Evolutionary conservation across 2,113 vertebrate species (phyloP), one percentile per base, ranked within the genome.

Genomic region (Pluvialis apricaria): DNA sequence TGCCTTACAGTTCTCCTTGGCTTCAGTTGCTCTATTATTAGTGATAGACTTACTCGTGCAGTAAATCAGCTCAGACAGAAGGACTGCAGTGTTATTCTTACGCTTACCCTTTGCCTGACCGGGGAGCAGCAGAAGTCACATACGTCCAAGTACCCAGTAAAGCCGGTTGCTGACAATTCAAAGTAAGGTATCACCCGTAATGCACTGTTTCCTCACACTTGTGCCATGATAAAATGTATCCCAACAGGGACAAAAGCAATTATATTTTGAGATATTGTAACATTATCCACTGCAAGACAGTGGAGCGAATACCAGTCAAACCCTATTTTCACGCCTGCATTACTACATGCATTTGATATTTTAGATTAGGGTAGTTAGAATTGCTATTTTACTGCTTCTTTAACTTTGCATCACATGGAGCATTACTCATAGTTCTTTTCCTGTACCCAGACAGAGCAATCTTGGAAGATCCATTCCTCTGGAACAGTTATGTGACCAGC

Each of bases 51-150:
- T 77, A 61, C 61, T 66, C 15, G 34, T 51, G 42, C 82, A 87
- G 80, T 78, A 93, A 95, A 95, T 96, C 86, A 96, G 77, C 58
- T 96, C 66, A 86, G 82, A 60, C 73, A 86, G 76, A 44, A 91
- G 86, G 68, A 61, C 60, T n/a, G 32, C 60, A 21, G 51, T n/a
- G 44, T 62, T 82, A 58, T 79, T 71, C 54, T 87, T 77, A 36
- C 11, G 1, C 29, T 93, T 79, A 66, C 55, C 69, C 82, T 96
- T 78, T 83, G 47, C 81, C 86, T 92, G 82, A 90, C 73, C 87
- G 64, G 61, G 55, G 55, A 45, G 57, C 72, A 85, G 69, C 44
- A 82, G 54, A 82, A 95, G 65, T 71, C 62, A 58, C 54, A 28
- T 36, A 15, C 0, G 5, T 52, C 17, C 25, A 49, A 51, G 31